phyloP scores from a whole-genome alignment of 1,140 invertebrate species.

The Scaptomyza hsui region DNA sequence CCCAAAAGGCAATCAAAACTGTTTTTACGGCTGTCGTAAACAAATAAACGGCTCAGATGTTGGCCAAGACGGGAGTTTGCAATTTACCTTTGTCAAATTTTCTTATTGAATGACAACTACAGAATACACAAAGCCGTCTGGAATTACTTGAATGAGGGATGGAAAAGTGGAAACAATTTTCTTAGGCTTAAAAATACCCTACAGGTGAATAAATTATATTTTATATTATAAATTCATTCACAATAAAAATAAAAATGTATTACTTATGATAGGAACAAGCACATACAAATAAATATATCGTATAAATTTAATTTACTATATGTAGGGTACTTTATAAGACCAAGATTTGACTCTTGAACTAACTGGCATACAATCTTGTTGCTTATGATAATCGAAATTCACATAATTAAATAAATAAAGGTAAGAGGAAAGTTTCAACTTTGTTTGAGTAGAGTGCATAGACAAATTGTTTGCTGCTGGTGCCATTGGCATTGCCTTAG shows the following conservation, averaged over 20 bases:
- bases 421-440: background rate
- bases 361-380: too few relatives aligned
- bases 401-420: background rate
- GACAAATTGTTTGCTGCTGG: background rate
- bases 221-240: too few relatives aligned
- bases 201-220: too few relatives aligned
- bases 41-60: conserved; percentile 16
- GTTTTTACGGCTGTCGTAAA: conserved; percentile 2
- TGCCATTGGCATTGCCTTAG: conserved; percentile 12
- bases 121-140: conserved; percentile 17
- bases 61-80: conserved; percentile 6
- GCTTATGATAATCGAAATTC: background rate
- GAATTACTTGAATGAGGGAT: conserved; percentile 14
- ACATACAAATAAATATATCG: too few relatives aligned
- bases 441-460: background rate
- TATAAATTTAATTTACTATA: too few relatives aligned
- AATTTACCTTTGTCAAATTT: conserved; percentile 59
- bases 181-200: background rate
- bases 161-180: background rate
- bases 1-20: conserved; percentile 50
- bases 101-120: conserved; percentile 58
- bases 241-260: too few relatives aligned
- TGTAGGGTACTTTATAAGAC: too few relatives aligned
- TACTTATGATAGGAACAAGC: too few relatives aligned
- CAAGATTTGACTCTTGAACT: too few relatives aligned